phyloP scores from a whole-genome alignment of 2,888 invertebrate species.

The Lasius fuliginosus region DNA sequence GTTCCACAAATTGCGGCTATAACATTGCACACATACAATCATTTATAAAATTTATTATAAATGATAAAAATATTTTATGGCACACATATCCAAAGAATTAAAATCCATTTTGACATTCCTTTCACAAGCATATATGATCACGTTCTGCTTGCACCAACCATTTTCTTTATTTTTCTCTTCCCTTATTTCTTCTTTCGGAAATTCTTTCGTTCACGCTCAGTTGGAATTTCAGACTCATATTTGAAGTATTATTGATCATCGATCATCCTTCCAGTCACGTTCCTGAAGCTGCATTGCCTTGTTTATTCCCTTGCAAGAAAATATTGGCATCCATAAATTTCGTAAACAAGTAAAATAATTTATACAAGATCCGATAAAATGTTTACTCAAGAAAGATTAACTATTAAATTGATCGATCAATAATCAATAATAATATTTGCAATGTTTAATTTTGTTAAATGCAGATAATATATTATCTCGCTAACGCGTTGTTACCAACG shows the following conservation, averaged over 20 bases:
- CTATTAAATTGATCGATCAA: neutral
- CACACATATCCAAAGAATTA: slow-evolving; percentile 3
- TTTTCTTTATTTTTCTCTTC: slow-evolving; percentile 34
- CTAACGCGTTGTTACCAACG: slow-evolving; percentile 21
- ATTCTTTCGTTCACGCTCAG: slow-evolving; percentile 31
- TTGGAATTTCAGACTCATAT: slow-evolving; percentile 25
- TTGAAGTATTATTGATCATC: slow-evolving; percentile 62
- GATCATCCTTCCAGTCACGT: slow-evolving; percentile 33
- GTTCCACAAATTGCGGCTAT: neutral
- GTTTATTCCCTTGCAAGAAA: slow-evolving; percentile 4
- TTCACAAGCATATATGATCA: slow-evolving; percentile 12
- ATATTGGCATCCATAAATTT: slow-evolving; percentile 19
- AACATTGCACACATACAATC: neutral
- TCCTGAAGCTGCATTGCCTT: slow-evolving; percentile 26
- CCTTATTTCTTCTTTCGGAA: slow-evolving; percentile 28
- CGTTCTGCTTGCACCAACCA: slow-evolving; percentile 26
- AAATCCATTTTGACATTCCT: slow-evolving; percentile 14
- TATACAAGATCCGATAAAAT: neutral
- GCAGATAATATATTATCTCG: neutral
- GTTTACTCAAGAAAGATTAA: neutral
- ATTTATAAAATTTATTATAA: slow-evolving; percentile 6
- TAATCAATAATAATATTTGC: neutral
- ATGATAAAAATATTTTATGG: neutral
- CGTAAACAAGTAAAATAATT: slow-evolving; percentile 8
- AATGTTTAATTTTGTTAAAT: neutral